Base-by-base conservation (phyloP, 2,888 invertebrate species). In the Rotaria socialis region DNA sequence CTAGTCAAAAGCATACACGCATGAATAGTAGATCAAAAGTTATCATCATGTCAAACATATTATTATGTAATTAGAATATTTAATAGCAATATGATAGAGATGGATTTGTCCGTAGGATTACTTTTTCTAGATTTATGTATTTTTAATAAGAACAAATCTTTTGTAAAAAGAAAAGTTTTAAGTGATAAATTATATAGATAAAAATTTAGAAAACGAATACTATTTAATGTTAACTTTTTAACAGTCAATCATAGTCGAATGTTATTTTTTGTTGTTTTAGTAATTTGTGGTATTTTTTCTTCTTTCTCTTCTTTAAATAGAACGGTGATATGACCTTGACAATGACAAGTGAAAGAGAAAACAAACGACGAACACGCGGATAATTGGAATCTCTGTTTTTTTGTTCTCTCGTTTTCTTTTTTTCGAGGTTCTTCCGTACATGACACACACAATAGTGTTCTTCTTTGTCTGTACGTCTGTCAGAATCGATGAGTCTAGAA, bases 321-420 rank as follows among this genome's bases (percentile, higher is more conserved):
- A 41, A 67, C 27, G 27, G 67, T 67, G 7, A 19, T 67, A 7
- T 41, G 67, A 67, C 67, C 67, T 67, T 67, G 67, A 35, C 67
- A 5, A 67, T 35, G 67, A 41, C 67, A 67, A 67, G 67, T 67
- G 67, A 67, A 16, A 67, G 14, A 67, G 67, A 19, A 67, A 67
- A 14, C 67, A 67, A 67, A 41, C 35, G 35, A 41, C 16, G 67
- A 67, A 67, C 67, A 67, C 19, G 67, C 67, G 67, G 67, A 19
- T 67, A 67, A 67, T 67, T 67, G 67, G 67, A 41, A 67, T 67
- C 67, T 67, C 19, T 67, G 67, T 67, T 41, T 67, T 67, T 50
- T 35, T 67, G 1, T 24, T 24, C 67, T 67, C 67, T 35, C 10
- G 35, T 6, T 27, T 60, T 60, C 27, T 67, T 41, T 67, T 19